phyloP scores from a whole-genome alignment of 2,888 invertebrate genomes.

The Drosophila anomelani region DNA sequence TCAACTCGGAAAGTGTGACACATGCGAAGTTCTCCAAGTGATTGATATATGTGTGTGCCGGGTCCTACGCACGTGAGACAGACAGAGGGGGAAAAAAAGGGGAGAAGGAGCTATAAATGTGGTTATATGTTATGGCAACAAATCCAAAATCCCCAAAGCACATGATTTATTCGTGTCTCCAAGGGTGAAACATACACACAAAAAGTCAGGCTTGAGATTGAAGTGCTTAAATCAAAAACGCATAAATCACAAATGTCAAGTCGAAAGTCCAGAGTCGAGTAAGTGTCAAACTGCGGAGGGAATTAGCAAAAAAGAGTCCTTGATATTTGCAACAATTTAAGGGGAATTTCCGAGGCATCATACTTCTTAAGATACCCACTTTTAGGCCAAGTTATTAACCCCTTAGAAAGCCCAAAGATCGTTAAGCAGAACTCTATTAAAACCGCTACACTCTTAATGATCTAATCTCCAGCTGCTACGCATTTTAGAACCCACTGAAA shows the following conservation, averaged over 20 bases:
- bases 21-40: conserved; percentile 54
- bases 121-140: conserved; percentile 15
- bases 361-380: not conserved
- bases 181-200: conserved; percentile 21
- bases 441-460: conserved; percentile 25
- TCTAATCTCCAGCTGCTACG: conserved; percentile 28
- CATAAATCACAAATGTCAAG: conserved; percentile 61
- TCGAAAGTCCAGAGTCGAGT: conserved; percentile 23
- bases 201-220: conserved; percentile 22
- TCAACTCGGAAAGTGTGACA: conserved; percentile 55
- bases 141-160: conserved; percentile 19
- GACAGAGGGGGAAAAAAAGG: not conserved
- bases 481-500: conserved; percentile 23
- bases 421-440: conserved; percentile 7
- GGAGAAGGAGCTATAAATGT: conserved; percentile 14
- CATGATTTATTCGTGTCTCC: conserved; percentile 40
- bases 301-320: not conserved
- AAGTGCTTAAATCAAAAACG: conserved; percentile 52
- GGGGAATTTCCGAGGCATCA: not conserved
- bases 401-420: not conserved
- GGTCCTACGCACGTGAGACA: conserved; percentile 60
- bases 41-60: conserved; percentile 55
- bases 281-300: conserved; percentile 21
- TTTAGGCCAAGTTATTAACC: not conserved
- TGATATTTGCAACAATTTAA: not conserved